Base-by-base conservation (phyloP, 1,140 invertebrate species). In the Pygmarrhopalites habei region DNA sequence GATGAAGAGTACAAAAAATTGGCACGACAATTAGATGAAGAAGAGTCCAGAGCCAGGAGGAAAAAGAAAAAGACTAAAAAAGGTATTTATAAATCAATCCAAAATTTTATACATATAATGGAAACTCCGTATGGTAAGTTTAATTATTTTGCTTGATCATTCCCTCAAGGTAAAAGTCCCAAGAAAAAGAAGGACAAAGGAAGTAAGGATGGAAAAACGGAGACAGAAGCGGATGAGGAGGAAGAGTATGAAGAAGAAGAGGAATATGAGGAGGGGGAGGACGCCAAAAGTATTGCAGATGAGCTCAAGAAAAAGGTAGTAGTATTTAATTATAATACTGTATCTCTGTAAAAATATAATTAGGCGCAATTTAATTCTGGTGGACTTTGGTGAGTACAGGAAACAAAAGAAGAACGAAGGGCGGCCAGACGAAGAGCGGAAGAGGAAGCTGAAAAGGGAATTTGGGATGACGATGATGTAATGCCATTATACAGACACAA, bases 371-470 rank as follows among this genome's bases (percentile, higher is more conserved):
- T n/a, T n/a, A n/a, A n/a, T n/a, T n/a, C n/a, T n/a, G n/a, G n/a
- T n/a, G n/a, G n/a, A n/a, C n/a, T n/a, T n/a, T n/a, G n/a, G n/a
- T n/a, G n/a, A n/a, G n/a, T n/a, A 26, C 26, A 58, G 56, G 62
- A 64, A 49, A 59, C 62, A 0, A 58, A 59, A 23, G 62, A 64
- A 26, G 56, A 64, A 25, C n/a, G 62, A 30, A 23, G 47, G 21
- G 44, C 35, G 1, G 19, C 56, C 2, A 17, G 62, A 7, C 30
- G 62, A 17, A 21, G 41, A 25, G 62, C 58, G 28, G 29, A 51
- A 28, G 62, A 64, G 21, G 35, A 41, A 23, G 46, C 46, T 1
- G 62, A 64, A 43, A 55, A 64, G 4, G 23, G 19, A 0, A 53
- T 21, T 5, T n/a, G 43, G 7, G 58, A 60, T 23, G 58, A 60